Evolutionary conservation across 2,113 vertebrate genomes (phyloP).

Genomic region (Dicrurus megarhynchus): DNA sequence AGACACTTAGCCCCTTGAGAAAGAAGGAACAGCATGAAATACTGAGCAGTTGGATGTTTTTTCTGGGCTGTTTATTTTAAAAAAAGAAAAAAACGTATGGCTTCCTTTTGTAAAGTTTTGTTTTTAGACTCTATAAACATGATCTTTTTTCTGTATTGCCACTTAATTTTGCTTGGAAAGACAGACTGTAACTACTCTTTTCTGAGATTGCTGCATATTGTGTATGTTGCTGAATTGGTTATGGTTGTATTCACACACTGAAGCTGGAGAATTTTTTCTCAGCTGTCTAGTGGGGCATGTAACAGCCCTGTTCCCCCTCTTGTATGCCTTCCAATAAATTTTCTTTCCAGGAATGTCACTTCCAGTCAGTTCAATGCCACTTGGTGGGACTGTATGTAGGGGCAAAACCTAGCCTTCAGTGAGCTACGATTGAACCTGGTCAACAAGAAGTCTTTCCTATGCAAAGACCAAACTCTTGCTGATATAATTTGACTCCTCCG

Average conservation of each 20-base stretch:
- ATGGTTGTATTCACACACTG: not conserved
- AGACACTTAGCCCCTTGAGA: not conserved
- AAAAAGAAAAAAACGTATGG: not conserved
- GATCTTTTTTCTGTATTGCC: not conserved
- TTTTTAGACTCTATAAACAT: not conserved
- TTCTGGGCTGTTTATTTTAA: not conserved
- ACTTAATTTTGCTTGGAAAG: not conserved
- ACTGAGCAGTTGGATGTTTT: not conserved
- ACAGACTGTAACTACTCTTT: not conserved
- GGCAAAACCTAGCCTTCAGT: not conserved
- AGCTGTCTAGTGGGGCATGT: not conserved
- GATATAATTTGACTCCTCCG: not conserved
- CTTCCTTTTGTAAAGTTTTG: not conserved
- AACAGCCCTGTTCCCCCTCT: not conserved
- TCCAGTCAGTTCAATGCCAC: not conserved
- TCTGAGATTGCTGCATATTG: not conserved
- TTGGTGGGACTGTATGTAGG: not conserved
- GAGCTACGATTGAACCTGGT: not conserved
- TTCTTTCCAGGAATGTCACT: not conserved
- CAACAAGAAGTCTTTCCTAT: not conserved
- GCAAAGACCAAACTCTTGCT: not conserved
- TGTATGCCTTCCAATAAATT: not conserved
- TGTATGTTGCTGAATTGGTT: not conserved
- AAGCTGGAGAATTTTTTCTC: not conserved
- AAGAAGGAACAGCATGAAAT: not conserved